Conservation (phyloP, 2,797 vertebrate species). For the Sebastes umbrosus region DNA sequence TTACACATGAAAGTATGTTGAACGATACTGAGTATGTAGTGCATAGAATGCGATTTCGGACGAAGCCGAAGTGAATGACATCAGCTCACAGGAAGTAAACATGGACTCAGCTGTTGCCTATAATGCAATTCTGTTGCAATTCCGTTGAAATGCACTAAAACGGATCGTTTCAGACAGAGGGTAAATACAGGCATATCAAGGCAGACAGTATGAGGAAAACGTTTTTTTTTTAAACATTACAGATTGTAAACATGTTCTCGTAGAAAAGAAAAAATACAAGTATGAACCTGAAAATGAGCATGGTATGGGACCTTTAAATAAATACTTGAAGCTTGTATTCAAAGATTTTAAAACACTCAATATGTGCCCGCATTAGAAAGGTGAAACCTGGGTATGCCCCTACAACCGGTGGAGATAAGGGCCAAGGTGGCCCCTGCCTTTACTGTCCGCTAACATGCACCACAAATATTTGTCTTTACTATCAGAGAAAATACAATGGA, state of each 20-base stretch:
- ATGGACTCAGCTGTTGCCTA: no score
- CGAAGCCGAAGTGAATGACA: no score
- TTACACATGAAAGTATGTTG: accelerated
- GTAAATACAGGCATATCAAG: no score
- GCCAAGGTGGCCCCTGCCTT: background rate
- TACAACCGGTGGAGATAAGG: conserved; percentile 29
- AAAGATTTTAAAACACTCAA: conserved; percentile 30
- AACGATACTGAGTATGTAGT: no score
- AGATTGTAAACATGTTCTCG: no score
- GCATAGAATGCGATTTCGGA: no score
- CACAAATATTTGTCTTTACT: conserved; percentile 27
- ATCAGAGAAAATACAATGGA: conserved; percentile 10
- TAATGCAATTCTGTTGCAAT: no score
- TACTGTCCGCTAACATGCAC: conserved; percentile 8
- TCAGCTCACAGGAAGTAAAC: no score
- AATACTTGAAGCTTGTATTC: background rate
- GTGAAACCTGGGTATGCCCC: conserved; percentile 21
- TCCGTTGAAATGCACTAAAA: no score
- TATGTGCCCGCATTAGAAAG: conserved; percentile 40
- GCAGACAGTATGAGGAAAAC: no score
- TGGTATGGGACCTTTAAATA: background rate
- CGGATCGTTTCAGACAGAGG: no score
- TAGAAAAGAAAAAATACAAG: background rate
- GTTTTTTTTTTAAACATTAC: no score
- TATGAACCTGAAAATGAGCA: background rate